phyloP scores from a whole-genome alignment of 2,797 vertebrate genomes.

The Acanthis flammea region DNA sequence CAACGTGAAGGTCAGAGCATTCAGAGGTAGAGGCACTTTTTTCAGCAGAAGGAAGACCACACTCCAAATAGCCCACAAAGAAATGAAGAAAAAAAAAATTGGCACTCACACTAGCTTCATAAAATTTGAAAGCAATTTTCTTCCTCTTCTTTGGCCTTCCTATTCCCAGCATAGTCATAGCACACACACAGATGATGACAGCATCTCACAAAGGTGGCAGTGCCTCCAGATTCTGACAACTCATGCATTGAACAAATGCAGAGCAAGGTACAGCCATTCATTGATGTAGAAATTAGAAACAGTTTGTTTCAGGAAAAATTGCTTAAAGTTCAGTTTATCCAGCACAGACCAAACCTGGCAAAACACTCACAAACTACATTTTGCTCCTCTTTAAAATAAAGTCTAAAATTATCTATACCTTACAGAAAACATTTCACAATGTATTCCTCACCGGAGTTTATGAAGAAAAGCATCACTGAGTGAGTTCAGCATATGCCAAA shows the following conservation, averaged over 20 bases:
- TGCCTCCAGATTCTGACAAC: conserved; percentile 45
- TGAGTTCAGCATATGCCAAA: conserved; percentile 49
- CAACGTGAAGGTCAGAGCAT: neutral
- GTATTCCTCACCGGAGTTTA: neutral
- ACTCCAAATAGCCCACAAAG: neutral
- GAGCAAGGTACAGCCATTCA: neutral
- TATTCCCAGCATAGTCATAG: neutral
- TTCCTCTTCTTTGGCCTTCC: neutral
- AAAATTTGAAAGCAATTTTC: conserved; percentile 43
- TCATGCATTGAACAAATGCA: conserved; percentile 17
- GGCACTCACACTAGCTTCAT: neutral
- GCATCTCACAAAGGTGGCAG: conserved; percentile 28
- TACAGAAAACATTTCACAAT: conserved; percentile 31
- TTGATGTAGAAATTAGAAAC: conserved; percentile 40
- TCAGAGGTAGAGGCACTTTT: neutral
- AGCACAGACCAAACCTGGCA: conserved; percentile 22
- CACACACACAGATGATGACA: neutral
- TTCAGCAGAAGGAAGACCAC: neutral
- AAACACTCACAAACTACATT: conserved; percentile 45
- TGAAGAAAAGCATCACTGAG: conserved; percentile 28
- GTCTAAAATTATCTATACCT: conserved; percentile 36
- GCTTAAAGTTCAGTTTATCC: conserved; percentile 14
- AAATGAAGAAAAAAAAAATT: neutral
- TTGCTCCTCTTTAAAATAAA: conserved; percentile 43
- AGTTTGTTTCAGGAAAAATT: conserved; percentile 21